A percentile compares a stretch with the other conserved stretches of the same genome.
These are phyloP conservation scores for Proctacanthus coquilletti DNA, from an alignment of 1,140 invertebrate species.

Conservation along the genomic window DNA sequence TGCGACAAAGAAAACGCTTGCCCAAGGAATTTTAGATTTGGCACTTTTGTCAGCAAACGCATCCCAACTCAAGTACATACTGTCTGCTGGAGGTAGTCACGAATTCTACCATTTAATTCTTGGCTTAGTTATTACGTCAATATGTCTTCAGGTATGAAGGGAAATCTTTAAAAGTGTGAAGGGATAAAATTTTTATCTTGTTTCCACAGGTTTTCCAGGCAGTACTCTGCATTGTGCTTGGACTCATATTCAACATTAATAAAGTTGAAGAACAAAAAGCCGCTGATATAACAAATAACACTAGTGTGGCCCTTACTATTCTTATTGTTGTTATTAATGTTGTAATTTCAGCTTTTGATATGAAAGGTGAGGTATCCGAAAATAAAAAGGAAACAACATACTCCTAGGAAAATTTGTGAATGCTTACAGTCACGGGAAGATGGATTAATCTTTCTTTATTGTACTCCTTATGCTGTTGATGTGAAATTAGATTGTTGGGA, in stretches of 20 bases:
- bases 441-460: too few relatives aligned
- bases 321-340: slow-evolving; percentile 3
- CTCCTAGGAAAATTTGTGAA: too few relatives aligned
- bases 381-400: too few relatives aligned
- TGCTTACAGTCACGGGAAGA: too few relatives aligned
- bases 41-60: slow-evolving; percentile 60
- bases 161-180: not conserved
- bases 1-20: slow-evolving; percentile 61
- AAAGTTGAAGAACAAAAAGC: slow-evolving; percentile 1
- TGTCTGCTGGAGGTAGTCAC: slow-evolving; percentile 18
- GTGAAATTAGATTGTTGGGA: too few relatives aligned
- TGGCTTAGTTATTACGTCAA: not conserved
- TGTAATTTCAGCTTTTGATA: slow-evolving; percentile 2
- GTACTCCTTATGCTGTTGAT: too few relatives aligned
- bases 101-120: slow-evolving; percentile 2
- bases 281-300: slow-evolving; percentile 4
- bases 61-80: slow-evolving; percentile 65
- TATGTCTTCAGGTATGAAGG: not conserved
- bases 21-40: slow-evolving; percentile 58
- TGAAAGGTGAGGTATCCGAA: too few relatives aligned
- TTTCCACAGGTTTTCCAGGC: not conserved
- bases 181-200: not conserved
- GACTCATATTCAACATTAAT: slow-evolving; percentile 2
- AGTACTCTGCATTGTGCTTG: not conserved
- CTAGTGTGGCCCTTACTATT: not conserved